Conservation (phyloP, 2,797 vertebrate species). For the Acipenser oxyrinchus region DNA sequence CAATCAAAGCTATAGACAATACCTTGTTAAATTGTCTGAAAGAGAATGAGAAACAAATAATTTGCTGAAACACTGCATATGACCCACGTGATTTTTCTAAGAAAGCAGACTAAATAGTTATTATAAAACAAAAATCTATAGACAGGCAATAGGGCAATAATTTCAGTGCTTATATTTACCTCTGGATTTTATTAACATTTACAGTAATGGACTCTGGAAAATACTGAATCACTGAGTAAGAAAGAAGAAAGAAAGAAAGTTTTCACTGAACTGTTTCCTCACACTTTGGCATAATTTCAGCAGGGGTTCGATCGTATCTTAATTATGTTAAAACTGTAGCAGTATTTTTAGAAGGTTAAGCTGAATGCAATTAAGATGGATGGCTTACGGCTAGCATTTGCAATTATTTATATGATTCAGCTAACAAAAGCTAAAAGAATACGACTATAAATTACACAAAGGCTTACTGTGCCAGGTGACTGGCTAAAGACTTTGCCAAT, state of each 20-base stretch:
- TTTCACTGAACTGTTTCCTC: constrained; percentile 52
- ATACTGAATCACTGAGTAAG: constrained; percentile 23
- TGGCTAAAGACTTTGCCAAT: neutral
- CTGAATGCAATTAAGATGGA: constrained; percentile 54
- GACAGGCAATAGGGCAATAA: neutral
- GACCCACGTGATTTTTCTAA: too few species aligned
- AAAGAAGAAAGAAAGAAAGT: constrained; percentile 30
- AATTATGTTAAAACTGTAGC: constrained; percentile 47
- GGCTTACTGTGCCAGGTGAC: neutral
- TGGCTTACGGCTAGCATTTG: constrained; percentile 42
- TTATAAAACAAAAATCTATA: neutral
- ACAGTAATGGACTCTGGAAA: constrained; percentile 38
- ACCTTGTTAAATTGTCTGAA: too few species aligned
- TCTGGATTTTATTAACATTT: constrained; percentile 14
- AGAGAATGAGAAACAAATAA: too few species aligned
- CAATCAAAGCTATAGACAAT: too few species aligned
- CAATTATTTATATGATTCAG: constrained; percentile 49
- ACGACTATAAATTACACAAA: neutral
- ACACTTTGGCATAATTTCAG: constrained; percentile 49
- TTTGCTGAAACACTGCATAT: too few species aligned
- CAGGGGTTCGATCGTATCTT: constrained; percentile 55
- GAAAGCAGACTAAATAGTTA: too few species aligned
- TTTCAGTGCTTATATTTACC: neutral
- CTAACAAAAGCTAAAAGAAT: constrained; percentile 12
- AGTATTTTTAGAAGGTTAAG: constrained; percentile 67